Evolutionary conservation across 2,113 vertebrate species (phyloP), one percentile per base, ranked within the genome.

Genomic region (Canis aureus): DNA sequence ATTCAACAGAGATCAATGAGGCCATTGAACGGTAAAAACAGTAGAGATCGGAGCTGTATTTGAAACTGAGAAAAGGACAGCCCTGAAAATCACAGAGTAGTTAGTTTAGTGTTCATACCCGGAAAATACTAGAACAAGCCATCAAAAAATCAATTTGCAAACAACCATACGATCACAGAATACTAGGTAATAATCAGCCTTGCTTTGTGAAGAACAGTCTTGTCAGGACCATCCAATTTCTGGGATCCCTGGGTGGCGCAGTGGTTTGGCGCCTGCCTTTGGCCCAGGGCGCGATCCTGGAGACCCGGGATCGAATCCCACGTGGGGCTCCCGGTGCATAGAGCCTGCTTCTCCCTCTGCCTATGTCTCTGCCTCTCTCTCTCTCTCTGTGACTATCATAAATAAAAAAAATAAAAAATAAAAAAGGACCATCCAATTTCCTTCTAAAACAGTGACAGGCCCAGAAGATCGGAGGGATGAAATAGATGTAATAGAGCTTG

Each of bases 91-190:
- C 95, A 97, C 25, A 96, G 83, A 95, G 62, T 71, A 97, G 94
- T 92, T 92, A 91, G 81, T 90, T 95, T 95, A 73, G 91, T 97
- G 97, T 98, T 96, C 91, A 95, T 96, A 96, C 71, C 71, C 97
- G 55, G 84, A 96, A 97, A 96, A 92, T 55, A 85, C 94, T 88
- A 93, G 96, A 97, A 98, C 87, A 94, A 98, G 97, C 97, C 88
- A 86, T 97, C 79, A 90, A 95, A 96, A 98, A 97, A 96, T 97
- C 97, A 96, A 98, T 98, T 98, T 97, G 95, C 97, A 98, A 98
- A 98, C 97, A 98, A 80, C 87, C 92, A 86, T 94, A 89, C 0
- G 53, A 94, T 98, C 97, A 81, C 84, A 96, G 97, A 97, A 88
- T 89, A 84, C 89, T 76, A 95, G 94, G 97, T 97, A 97, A 96